Evolutionary conservation across 1,140 invertebrate genomes (phyloP).

Genomic region (Psilanteris sp.): DNA sequence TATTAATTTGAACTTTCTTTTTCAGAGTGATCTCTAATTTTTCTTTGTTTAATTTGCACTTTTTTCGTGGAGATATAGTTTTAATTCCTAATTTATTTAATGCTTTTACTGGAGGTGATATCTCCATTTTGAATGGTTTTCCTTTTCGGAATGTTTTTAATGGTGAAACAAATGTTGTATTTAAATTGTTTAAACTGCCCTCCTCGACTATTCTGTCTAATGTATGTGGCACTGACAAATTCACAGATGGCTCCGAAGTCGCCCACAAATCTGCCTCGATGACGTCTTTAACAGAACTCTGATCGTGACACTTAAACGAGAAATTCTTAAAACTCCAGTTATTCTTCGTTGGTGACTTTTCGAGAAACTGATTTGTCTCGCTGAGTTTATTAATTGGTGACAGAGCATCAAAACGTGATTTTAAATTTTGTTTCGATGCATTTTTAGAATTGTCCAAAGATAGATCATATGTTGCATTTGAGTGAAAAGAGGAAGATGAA

Average conservation of each 20-base stretch:
- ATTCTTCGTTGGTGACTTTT: conserved; percentile 5
- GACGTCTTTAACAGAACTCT: conserved; percentile 63
- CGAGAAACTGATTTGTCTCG: conserved; percentile 31
- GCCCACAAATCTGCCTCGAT: conserved; percentile 72
- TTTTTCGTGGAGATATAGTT: conserved; percentile 55
- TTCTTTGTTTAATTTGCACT: conserved; percentile 67
- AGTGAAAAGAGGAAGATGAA: conserved; percentile 19
- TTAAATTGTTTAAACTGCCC: conserved; percentile 26
- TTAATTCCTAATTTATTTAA: conserved; percentile 23
- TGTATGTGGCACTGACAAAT: not conserved
- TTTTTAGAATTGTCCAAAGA: conserved; percentile 47
- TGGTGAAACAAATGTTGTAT: conserved; percentile 24
- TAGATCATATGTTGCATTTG: conserved; percentile 64
- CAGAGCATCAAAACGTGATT: conserved; percentile 44
- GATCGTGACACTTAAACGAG: conserved; percentile 17
- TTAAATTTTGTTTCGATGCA: conserved; percentile 45
- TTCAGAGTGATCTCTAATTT: conserved; percentile 56
- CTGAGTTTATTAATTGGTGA: conserved; percentile 31
- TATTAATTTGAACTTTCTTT: conserved; percentile 65
- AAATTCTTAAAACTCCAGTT: conserved; percentile 10
- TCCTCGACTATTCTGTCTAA: conserved; percentile 36
- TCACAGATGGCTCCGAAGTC: conserved; percentile 27
- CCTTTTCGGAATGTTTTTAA: not conserved
- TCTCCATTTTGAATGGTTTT: conserved; percentile 62
- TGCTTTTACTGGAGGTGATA: conserved; percentile 68